Evolutionary conservation across 2,113 vertebrate genomes (phyloP).

Genomic region (Ophiodon elongatus): DNA sequence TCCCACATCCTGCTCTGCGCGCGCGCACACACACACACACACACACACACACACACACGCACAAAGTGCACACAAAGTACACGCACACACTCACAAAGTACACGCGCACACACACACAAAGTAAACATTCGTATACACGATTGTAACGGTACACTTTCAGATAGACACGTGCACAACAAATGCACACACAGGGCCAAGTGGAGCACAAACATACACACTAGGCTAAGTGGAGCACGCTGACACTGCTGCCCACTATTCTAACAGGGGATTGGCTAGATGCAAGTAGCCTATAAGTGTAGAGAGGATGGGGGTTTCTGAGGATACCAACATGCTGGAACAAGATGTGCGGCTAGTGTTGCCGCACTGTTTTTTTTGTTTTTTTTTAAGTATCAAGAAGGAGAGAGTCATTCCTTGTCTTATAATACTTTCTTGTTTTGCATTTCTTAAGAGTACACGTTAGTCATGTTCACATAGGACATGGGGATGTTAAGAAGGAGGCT

Average conservation of each 20-base stretch:
- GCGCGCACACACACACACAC: slow-evolving; percentile 15
- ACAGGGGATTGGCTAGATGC: slow-evolving; percentile 27
- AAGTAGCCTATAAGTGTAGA: slow-evolving; percentile 13
- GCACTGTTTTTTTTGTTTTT: slow-evolving; percentile 3
- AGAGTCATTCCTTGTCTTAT: not conserved
- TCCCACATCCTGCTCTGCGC: slow-evolving; percentile 54
- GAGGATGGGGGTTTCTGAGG: slow-evolving; percentile 50
- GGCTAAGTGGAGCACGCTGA: slow-evolving; percentile 42
- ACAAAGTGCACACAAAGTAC: no score
- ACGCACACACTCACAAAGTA: slow-evolving; percentile 9
- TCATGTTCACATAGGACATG: not conserved
- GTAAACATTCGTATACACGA: not conserved
- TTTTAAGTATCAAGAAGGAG: not conserved
- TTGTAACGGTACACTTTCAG: slow-evolving; percentile 13
- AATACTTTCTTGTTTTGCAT: not conserved
- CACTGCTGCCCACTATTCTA: slow-evolving; percentile 29
- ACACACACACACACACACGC: slow-evolving; percentile 9
- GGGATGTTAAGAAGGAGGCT: not conserved
- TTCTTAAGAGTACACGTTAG: not conserved
- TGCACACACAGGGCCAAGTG: slow-evolving; percentile 38
- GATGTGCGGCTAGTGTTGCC: not conserved
- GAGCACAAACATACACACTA: slow-evolving; percentile 25
- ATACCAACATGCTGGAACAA: slow-evolving; percentile 14
- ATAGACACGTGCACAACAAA: slow-evolving; percentile 29
- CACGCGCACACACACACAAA: slow-evolving; percentile 7